Evolutionary conservation across 1,140 invertebrate species (phyloP).

Genomic region (Bombus sylvicola): DNA sequence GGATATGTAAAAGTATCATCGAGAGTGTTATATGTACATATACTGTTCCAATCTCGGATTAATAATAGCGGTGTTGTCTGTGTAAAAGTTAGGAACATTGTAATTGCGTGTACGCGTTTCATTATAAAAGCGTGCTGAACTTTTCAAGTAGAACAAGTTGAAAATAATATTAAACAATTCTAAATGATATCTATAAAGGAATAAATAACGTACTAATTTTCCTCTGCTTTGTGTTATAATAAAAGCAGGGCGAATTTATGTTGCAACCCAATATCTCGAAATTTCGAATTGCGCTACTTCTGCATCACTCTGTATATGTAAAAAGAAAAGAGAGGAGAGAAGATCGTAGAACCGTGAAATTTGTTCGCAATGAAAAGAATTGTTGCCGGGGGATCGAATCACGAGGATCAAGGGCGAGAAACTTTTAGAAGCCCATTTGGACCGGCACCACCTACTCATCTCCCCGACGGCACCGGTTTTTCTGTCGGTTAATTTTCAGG

Average conservation of each 20-base stretch:
- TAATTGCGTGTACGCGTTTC: too few species aligned
- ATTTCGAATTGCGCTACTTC: background rate
- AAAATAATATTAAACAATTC: too few species aligned
- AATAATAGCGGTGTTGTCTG: too few species aligned
- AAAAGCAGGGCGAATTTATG: background rate
- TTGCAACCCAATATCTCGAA: background rate
- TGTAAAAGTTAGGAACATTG: too few species aligned
- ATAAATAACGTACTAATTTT: too few species aligned
- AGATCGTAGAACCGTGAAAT: background rate
- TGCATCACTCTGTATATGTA: background rate
- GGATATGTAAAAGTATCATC: too few species aligned
- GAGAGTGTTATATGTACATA: too few species aligned
- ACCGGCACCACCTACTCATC: constrained; percentile 60
- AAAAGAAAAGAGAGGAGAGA: background rate
- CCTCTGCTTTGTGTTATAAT: too few species aligned
- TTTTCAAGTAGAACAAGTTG: too few species aligned
- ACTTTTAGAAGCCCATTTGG: constrained; percentile 64
- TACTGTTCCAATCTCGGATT: too few species aligned
- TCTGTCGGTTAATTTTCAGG: constrained; percentile 80
- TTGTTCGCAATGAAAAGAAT: background rate
- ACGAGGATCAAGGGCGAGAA: constrained; percentile 35
- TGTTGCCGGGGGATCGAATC: background rate
- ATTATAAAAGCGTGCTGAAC: too few species aligned
- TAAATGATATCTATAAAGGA: too few species aligned
- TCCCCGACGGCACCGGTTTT: constrained; percentile 64